These are phyloP conservation scores for Shargacucullia verbasci DNA, from an alignment of 2,888 invertebrate species.

Conservation along the genomic window DNA sequence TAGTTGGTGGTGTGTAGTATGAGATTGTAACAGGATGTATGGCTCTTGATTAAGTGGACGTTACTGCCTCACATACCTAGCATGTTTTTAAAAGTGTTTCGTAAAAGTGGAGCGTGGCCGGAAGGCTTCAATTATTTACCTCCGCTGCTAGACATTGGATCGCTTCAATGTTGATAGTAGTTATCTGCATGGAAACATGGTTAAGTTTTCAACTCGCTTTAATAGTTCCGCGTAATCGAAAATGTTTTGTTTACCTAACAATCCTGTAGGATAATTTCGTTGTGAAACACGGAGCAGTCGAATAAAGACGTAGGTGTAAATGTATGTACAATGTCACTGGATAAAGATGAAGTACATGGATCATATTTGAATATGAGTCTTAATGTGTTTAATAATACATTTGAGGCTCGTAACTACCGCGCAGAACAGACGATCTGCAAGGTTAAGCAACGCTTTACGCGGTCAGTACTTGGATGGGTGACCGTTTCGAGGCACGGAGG, in stretches of 20 bases:
- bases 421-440: no score
- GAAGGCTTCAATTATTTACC: conserved; percentile 70
- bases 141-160: conserved; percentile 38
- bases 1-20: conserved; percentile 13
- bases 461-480: no score
- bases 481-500: no score
- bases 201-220: conserved; percentile 28
- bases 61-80: conserved; percentile 40
- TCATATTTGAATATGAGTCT: no score
- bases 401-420: no score
- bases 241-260: conserved; percentile 9
- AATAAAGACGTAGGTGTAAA: no score
- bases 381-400: no score
- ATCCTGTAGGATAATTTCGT: no score
- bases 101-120: conserved; percentile 66
- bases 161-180: conserved; percentile 36
- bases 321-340: no score
- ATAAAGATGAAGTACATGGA: no score
- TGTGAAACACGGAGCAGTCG: no score
- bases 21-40: conserved; percentile 28
- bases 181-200: conserved; percentile 23
- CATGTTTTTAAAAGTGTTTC: conserved; percentile 67
- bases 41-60: conserved; percentile 53
- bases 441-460: no score
- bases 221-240: conserved; percentile 14